Base-by-base conservation (phyloP, 2,888 invertebrate species). In the Ischnura elegans region DNA sequence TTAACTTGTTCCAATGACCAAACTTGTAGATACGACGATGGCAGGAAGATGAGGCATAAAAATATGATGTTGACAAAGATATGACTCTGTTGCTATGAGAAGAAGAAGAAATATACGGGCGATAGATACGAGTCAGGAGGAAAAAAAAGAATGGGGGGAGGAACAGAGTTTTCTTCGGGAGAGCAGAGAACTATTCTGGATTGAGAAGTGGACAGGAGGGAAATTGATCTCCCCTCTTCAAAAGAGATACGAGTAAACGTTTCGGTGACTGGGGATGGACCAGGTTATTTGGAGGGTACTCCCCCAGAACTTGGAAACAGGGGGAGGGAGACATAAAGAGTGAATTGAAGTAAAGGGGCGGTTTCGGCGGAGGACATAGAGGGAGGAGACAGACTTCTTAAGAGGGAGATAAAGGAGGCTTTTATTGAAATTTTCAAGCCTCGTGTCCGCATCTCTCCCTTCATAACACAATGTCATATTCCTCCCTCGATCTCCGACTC, bases 371-470 rank as follows among this genome's bases (percentile, higher is more conserved):
- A 55, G 43, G 90, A 36, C 42, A 90, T 21, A 90, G 36, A 25
- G 46, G 25, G n/a, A 46, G 86, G n/a, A 36, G 0, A 42, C 16
- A 55, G 51, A 36, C 21, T 8, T 16, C 90, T 61, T 42, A 43
- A 66, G 45, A 43, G 43, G 42, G 90, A 76, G 66, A 90, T 90
- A 90, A 43, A 61, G 90, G 43, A 61, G 61, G 61, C 90, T 90
- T 90, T 90, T 90, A 90, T 90, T 90, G 90, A 90, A 90, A 90
- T 90, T 90, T 90, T 90, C 66, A 90, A 90, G 90, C 90, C 61
- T 43, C 55, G 55, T 87, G 87, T 87, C 87, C 90, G 66, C 90
- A 61, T 90, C 61, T 42, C 90, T 61, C 61, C 66, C 42, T 90
- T 42, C 66, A n/a, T 43, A n/a, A 43, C 86, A 76, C 29, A 8